Percentiles rank a stretch among this genome's conserved stretches.
These are phyloP conservation scores for Cephalopachus bancanus DNA, from an alignment of 2,797 vertebrate species.

Conservation along the genomic window DNA sequence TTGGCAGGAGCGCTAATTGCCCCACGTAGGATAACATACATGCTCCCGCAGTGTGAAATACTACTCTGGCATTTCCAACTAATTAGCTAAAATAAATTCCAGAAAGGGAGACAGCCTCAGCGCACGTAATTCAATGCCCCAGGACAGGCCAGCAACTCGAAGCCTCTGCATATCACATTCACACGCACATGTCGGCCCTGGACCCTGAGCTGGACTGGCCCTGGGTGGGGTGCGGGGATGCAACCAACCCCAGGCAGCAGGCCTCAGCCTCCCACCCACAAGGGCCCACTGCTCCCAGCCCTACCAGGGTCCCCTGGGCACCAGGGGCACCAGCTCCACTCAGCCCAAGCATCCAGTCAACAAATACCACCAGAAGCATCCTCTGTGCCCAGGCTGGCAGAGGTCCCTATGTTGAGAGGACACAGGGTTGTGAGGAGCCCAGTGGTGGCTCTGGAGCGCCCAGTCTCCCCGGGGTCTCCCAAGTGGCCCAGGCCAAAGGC, in stretches of 20 bases:
- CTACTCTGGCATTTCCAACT: constrained; percentile 87
- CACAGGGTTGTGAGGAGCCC: not conserved
- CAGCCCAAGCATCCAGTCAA: fast-evolving
- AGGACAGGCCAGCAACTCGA: constrained; percentile 77
- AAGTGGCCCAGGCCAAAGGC: not conserved
- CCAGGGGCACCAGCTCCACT: not conserved
- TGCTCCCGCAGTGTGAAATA: constrained; percentile 84
- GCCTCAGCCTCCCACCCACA: not conserved
- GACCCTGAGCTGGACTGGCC: not conserved
- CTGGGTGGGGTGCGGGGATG: fast-evolving
- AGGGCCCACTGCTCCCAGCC: not conserved
- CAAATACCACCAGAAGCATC: fast-evolving
- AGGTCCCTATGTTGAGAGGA: not conserved
- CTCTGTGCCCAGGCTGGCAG: not conserved
- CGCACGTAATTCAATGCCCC: constrained; percentile 79
- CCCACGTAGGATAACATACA: constrained; percentile 77
- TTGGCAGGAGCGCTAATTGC: constrained; percentile 82
- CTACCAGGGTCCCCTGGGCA: not conserved
- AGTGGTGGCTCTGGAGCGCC: not conserved
- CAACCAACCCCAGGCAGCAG: not conserved
- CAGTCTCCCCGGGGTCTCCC: not conserved
- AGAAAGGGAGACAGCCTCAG: constrained; percentile 80
- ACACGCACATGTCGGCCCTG: fast-evolving
- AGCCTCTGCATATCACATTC: constrained; percentile 38
- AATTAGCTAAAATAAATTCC: constrained; percentile 88